Conservation (phyloP, 2,113 vertebrate genomes). For the Thamnaconus septentrionalis region DNA sequence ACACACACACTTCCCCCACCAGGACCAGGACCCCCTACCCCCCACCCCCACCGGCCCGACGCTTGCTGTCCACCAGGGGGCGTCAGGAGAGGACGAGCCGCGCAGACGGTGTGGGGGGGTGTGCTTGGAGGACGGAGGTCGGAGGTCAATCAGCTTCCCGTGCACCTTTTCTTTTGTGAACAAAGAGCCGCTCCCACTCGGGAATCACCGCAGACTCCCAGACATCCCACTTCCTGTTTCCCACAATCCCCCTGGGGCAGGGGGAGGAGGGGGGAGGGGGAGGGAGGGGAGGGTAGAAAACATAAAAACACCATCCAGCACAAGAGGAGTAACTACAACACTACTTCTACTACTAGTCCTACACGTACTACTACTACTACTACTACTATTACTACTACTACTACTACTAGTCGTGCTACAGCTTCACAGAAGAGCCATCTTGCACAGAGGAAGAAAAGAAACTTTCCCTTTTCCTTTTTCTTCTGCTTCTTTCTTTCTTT, state of each 20-base stretch:
- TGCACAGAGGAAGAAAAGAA: conserved; percentile 48
- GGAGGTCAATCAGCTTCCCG: conserved; percentile 4
- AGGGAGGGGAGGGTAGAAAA: too few relatives aligned
- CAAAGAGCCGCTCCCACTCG: conserved; percentile 3
- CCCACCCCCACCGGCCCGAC: conserved; percentile 25
- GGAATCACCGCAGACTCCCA: conserved; percentile 2
- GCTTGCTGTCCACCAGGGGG: conserved; percentile 10
- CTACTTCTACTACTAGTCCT: conserved; percentile 57
- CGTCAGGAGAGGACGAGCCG: too few relatives aligned
- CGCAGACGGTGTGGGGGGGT: conserved; percentile 3
- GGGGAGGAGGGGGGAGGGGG: too few relatives aligned
- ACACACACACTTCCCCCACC: neutral
- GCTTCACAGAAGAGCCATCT: conserved; percentile 57
- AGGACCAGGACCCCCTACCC: neutral
- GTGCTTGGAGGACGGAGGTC: conserved; percentile 7
- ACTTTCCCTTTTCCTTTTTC: conserved; percentile 45
- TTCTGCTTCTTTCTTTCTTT: conserved; percentile 46
- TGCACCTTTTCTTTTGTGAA: conserved; percentile 2
- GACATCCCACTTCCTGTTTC: conserved; percentile 4
- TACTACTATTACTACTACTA: conserved; percentile 59
- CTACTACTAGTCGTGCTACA: conserved; percentile 62
- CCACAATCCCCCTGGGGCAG: conserved; percentile 21
- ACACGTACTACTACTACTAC: conserved; percentile 54
- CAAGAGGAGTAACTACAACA: conserved; percentile 41
- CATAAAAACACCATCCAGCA: conserved; percentile 27